Percentiles rank a stretch among this genome's conserved stretches.
These are phyloP conservation scores for Agapetus fuscipes DNA, from an alignment of 2,888 invertebrate species.

Conservation along the genomic window DNA sequence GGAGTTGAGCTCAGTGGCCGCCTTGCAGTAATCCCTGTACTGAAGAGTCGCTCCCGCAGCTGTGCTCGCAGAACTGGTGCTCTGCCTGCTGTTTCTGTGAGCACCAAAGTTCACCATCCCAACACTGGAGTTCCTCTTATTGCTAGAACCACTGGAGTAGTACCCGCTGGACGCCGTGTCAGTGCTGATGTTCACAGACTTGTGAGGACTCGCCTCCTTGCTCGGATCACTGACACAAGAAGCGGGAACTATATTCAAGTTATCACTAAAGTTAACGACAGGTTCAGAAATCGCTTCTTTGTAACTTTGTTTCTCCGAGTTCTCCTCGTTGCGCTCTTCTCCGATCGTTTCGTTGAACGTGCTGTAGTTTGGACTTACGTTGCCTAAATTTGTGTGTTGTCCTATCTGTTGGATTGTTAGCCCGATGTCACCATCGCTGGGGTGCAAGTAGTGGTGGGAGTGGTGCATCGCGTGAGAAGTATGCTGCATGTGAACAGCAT, in stretches of 20 bases:
- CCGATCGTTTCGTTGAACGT: constrained; percentile 41
- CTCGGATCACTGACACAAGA: constrained; percentile 35
- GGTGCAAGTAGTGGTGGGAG: constrained; percentile 49
- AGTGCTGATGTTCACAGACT: constrained; percentile 42
- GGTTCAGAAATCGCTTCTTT: constrained; percentile 25
- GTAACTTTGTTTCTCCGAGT: constrained; percentile 36
- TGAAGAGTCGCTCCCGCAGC: constrained; percentile 33
- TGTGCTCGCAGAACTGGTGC: constrained; percentile 50
- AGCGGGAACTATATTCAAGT: constrained; percentile 9
- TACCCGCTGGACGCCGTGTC: constrained; percentile 44
- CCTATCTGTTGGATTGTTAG: constrained; percentile 28
- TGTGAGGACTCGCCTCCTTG: constrained; percentile 43
- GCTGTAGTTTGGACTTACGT: constrained; percentile 41
- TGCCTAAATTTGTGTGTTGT: constrained; percentile 32
- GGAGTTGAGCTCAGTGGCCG: constrained; percentile 59
- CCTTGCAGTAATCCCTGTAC: constrained; percentile 45
- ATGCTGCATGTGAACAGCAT: constrained; percentile 75
- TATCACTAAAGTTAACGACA: constrained; percentile 16
- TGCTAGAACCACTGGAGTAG: constrained; percentile 39
- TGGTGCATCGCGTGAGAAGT: constrained; percentile 63
- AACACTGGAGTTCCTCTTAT: constrained; percentile 31
- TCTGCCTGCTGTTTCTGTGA: constrained; percentile 47
- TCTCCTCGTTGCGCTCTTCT: constrained; percentile 39
- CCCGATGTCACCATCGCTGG: constrained; percentile 47
- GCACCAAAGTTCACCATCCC: constrained; percentile 35